These are phyloP conservation scores for Drosophila punjabiensis DNA, from an alignment of 1,140 invertebrate species.

Conservation along the genomic window DNA sequence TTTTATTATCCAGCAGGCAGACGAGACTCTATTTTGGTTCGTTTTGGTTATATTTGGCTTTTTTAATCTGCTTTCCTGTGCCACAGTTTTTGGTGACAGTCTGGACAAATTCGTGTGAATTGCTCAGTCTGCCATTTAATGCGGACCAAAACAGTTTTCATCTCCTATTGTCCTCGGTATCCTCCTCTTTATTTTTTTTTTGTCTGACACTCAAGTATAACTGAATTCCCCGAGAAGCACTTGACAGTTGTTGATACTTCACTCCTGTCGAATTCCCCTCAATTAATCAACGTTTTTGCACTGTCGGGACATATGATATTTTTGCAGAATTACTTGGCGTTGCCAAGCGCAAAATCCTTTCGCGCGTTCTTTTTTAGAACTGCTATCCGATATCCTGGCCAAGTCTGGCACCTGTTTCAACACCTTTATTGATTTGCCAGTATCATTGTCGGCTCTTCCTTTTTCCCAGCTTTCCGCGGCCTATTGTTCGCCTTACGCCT, in stretches of 20 bases:
- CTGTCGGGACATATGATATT: conserved; percentile 34
- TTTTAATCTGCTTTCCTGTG: not conserved
- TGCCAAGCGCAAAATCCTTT: conserved; percentile 41
- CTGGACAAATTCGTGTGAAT: conserved; percentile 1
- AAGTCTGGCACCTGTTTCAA: conserved; percentile 25
- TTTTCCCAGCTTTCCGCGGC: not conserved
- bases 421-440: conserved; percentile 35
- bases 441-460: conserved; percentile 9
- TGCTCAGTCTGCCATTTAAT: not conserved
- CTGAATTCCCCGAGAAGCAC: conserved; percentile 7
- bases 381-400: conserved; percentile 31
- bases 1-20: not conserved
- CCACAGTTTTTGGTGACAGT: not conserved
- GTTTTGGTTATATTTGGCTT: not conserved
- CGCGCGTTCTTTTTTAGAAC: conserved; percentile 28
- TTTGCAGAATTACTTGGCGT: conserved; percentile 19
- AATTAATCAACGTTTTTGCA: conserved; percentile 31
- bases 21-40: not conserved
- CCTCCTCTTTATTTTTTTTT: not conserved
- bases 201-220: not conserved
- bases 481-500: not conserved
- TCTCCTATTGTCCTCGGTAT: not conserved
- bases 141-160: not conserved
- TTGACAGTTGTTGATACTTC: conserved; percentile 1
- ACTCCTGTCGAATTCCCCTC: conserved; percentile 11